phyloP scores from a whole-genome alignment of 2,113 vertebrate species.

The Semnornis frantzii region DNA sequence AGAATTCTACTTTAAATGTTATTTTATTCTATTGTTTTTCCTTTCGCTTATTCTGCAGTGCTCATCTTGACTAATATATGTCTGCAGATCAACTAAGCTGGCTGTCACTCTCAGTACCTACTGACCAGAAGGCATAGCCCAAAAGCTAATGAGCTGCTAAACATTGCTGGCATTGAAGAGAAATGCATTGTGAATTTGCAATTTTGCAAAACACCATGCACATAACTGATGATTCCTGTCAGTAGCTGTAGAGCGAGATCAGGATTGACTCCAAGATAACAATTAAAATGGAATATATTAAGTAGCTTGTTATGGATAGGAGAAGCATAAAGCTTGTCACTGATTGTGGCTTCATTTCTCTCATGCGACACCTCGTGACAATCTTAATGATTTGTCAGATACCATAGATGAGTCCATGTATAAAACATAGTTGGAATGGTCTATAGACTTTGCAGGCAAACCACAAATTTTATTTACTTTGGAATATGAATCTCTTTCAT shows the following conservation, averaged over 20 bases:
- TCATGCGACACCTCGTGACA: not conserved
- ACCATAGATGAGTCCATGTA: not conserved
- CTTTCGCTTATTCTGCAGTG: not conserved
- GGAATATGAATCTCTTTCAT: not conserved
- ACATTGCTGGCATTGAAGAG: constrained; percentile 33
- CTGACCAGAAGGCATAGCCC: constrained; percentile 36
- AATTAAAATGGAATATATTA: constrained; percentile 75
- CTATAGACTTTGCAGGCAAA: not conserved
- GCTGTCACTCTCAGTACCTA: constrained; percentile 32
- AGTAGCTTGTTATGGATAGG: constrained; percentile 43
- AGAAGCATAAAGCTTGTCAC: constrained; percentile 55
- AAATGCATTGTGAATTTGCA: constrained; percentile 45
- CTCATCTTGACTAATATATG: constrained; percentile 8
- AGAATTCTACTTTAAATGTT: not conserved
- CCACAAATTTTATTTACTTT: not conserved
- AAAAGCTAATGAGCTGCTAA: constrained; percentile 69
- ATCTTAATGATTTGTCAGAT: constrained; percentile 22
- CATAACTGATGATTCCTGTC: constrained; percentile 66
- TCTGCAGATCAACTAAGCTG: constrained; percentile 28
- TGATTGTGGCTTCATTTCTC: constrained; percentile 51
- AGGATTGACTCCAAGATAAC: constrained; percentile 47
- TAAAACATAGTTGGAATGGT: not conserved
- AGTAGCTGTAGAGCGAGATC: constrained; percentile 52
- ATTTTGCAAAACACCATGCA: constrained; percentile 67
- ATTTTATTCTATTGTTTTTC: not conserved